Evolutionary conservation across 2,797 vertebrate species (phyloP).

Genomic region (Chelonia mydas): DNA sequence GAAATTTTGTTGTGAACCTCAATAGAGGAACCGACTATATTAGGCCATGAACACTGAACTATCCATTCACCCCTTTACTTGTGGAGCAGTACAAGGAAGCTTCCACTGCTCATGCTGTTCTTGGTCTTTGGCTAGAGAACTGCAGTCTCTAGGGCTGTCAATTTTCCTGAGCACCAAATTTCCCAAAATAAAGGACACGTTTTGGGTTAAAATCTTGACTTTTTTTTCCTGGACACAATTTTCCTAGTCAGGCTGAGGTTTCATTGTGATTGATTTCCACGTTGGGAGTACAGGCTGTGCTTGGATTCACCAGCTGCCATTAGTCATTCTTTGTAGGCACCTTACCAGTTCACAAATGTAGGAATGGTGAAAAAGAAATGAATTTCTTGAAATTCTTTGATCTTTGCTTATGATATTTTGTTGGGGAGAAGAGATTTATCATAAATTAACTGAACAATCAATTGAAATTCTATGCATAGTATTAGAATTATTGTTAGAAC

Average conservation of each 20-base stretch:
- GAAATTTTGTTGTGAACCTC: neutral
- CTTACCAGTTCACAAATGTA: neutral
- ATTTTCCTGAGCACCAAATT: neutral
- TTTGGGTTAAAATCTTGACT: neutral
- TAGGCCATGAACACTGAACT: too few species aligned
- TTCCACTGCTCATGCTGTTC: neutral
- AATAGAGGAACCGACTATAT: neutral
- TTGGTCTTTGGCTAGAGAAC: neutral
- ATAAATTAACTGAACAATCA: conserved; percentile 7
- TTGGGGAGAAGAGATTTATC: conserved; percentile 21
- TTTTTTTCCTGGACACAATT: neutral
- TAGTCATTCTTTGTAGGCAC: neutral
- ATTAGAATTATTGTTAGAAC: neutral
- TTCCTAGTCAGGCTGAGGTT: neutral
- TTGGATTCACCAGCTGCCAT: neutral
- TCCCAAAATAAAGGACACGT: neutral
- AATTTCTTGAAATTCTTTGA: conserved; percentile 9
- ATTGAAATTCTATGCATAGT: conserved; percentile 30
- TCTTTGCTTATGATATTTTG: conserved; percentile 20
- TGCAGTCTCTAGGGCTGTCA: neutral
- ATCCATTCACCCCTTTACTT: too few species aligned
- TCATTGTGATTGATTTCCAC: neutral
- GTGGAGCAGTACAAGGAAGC: neutral
- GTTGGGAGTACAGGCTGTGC: neutral
- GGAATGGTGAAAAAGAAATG: neutral